Evolutionary conservation across 2,113 vertebrate genomes (phyloP), one percentile per base, ranked within the genome.

Genomic region (Accipiter cooperii): DNA sequence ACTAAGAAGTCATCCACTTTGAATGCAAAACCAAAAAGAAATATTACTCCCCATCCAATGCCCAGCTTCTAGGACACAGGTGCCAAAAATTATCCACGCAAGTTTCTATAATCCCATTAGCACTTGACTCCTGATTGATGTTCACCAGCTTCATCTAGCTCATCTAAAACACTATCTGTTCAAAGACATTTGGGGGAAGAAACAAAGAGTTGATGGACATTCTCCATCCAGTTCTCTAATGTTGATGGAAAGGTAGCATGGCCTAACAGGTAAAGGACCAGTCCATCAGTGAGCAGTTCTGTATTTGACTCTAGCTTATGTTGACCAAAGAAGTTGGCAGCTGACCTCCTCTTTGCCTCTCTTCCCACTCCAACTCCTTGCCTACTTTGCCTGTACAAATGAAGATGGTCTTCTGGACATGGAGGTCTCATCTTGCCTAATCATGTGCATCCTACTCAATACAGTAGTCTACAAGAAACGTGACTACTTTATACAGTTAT

Each of bases 51-150:
- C 8, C 4, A 44, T 44, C 34, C 44, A 93, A 7, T 12, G 24
- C 15, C 40, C 57, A 46, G 29, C 11, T 82, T 82, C 65, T 44
- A 51, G 19, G 28, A 55, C 12, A 71, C 8, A 54, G 15, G 13
- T 13, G 6, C n/a, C 49, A 89, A 63, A 88, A 84, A 42, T 60
- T 46, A 86, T 31, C 42, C 22, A 34, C 3, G 2, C 4, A 8
- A n/a, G 3, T 75, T 73, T 40, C 51, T 69, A 15, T 9, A 33
- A 57, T 40, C 17, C 29, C 33, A 26, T n/a, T 65, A 69, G 16
- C 17, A 51, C 4, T 65, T 69, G 52, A 31, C 17, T 58, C 28
- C 19, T 1, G 10, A 6, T 21, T 65, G 61, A n/a, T 0, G 0
- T 90, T 83, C 66, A 76, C 4, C 44, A 38, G 25, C 34, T 83